Base-by-base conservation (phyloP, 2,113 vertebrate genomes). In the Aviceda subcristata region DNA sequence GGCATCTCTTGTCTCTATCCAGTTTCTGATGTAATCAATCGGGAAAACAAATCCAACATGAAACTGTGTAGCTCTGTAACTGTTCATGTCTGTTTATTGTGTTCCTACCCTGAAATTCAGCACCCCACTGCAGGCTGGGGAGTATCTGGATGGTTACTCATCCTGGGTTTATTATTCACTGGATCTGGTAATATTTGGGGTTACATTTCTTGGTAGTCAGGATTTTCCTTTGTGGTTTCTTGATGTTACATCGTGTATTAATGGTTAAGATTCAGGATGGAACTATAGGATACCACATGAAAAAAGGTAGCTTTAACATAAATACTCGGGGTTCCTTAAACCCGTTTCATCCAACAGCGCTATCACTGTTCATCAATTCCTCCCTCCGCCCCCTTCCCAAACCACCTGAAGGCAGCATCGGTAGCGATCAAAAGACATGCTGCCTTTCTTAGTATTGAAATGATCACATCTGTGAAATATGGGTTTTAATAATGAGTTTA, bases 171-270 rank as follows among this genome's bases (percentile, higher is more conserved):
- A 64, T 93, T 78, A 63, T 92, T 87, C 76, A 48, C 80, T 92
- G 73, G 64, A 57, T 94, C 66, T 75, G 66, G 48, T 48, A 90
- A 67, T 82, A 91, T 75, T 92, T 66, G 39, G 34, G 38, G 77
- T 95, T 94, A 68, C 22, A 10, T 92, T 91, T 93, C 91, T 89
- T 51, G 45, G 83, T 72, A 91, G 90, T 62, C 62, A 94, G 66
- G 81, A 87, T 96, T 95, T 95, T 92, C 77, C 80, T 95, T 68
- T 79, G 74, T 62, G 91, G 81, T 91, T 91, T 94, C 74, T 90
- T 89, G 84, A 36, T 90, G 78, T 57, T 94, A 75, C 48, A 82
- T 81, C 88, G 41, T 1, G 1, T 78, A 60, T 89, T 78, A 85
- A 81, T 72, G 66, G 66, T 24, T 75, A 69, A 81, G 84, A 85